Conservation (phyloP, 1,140 invertebrate species). For the Sarcophaga peregrina region DNA sequence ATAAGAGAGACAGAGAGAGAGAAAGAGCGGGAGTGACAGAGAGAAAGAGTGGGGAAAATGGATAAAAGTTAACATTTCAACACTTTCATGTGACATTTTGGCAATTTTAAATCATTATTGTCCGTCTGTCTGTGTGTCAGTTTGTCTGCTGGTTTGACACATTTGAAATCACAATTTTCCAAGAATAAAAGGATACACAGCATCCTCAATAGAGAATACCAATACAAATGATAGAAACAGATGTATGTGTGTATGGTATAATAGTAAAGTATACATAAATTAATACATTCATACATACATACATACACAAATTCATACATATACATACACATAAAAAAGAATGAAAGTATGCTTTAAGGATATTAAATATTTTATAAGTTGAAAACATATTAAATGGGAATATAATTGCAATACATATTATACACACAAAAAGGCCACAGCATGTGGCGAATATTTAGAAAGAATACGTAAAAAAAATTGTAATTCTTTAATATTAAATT, state of each 20-base stretch:
- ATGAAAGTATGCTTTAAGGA: constrained; percentile 1
- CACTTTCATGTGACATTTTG: constrained; percentile 12
- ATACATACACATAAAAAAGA: background rate
- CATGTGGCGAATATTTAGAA: no score
- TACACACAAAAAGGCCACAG: no score
- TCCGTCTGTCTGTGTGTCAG: background rate
- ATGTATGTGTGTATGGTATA: no score
- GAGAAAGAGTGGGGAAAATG: no score
- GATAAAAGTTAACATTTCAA: background rate
- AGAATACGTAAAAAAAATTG: no score
- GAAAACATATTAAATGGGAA: background rate
- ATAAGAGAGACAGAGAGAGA: no score
- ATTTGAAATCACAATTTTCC: background rate
- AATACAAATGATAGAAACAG: background rate
- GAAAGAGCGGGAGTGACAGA: no score
- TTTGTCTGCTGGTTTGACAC: background rate
- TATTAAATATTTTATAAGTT: constrained; percentile 23
- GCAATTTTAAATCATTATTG: constrained; percentile 3
- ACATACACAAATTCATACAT: background rate
- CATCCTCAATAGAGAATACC: background rate
- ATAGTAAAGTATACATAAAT: no score
- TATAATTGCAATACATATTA: background rate
- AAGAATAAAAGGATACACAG: background rate
- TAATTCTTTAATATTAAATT: no score
- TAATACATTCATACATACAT: background rate